phyloP scores from a whole-genome alignment of 2,888 invertebrate species.

The Tenthredo distinguenda region DNA sequence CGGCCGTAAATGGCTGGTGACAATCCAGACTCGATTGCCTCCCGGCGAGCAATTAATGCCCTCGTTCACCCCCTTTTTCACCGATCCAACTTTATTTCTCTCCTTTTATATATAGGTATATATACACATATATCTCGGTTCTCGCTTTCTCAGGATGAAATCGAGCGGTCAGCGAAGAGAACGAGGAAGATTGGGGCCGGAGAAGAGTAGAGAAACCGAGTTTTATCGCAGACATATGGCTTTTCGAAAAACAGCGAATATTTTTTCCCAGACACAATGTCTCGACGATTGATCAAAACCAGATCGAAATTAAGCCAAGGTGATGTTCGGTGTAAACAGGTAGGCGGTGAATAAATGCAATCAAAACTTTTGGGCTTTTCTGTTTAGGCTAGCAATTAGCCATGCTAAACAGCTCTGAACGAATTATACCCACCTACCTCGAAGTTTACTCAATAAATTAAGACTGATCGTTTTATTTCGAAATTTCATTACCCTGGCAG shows the following conservation, averaged over 20 bases:
- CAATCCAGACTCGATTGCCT: conserved; percentile 47
- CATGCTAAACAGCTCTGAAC: conserved; percentile 26
- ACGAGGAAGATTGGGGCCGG: background rate
- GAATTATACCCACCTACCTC: conserved; percentile 32
- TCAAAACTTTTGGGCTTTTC: conserved; percentile 11
- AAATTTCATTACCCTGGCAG: background rate
- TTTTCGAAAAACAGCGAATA: background rate
- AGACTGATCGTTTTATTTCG: conserved; percentile 17
- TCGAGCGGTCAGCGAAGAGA: conserved; percentile 38
- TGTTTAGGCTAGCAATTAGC: conserved; percentile 34
- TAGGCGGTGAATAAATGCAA: conserved; percentile 23
- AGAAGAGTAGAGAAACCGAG: background rate
- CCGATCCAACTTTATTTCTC: background rate
- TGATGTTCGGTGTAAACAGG: background rate
- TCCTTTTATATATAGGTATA: background rate
- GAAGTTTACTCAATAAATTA: conserved; percentile 9
- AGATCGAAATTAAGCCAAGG: background rate
- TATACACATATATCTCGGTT: background rate
- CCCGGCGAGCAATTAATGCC: conserved; percentile 45
- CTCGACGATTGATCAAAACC: background rate
- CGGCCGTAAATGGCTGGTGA: conserved; percentile 45
- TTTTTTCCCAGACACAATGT: background rate
- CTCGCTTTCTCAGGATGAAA: background rate
- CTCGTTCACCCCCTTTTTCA: conserved; percentile 45
- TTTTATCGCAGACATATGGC: background rate